phyloP scores from a whole-genome alignment of 2,113 vertebrate genomes.

The Pantherophis guttatus region DNA sequence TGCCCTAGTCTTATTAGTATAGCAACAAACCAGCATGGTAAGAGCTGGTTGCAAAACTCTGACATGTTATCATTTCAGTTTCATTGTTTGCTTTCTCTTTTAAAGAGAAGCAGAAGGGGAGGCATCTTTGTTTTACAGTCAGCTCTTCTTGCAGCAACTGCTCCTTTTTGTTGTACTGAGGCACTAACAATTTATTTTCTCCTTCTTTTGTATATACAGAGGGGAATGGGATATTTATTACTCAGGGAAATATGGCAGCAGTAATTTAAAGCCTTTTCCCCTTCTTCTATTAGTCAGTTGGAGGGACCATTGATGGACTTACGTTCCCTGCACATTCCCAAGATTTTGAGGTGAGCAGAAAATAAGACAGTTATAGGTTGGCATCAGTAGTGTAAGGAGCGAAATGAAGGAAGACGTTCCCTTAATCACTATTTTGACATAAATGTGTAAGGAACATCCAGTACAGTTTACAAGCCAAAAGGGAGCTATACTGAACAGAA shows the following conservation, averaged over 20 bases:
- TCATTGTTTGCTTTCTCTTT: not conserved
- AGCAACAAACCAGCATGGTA: not conserved
- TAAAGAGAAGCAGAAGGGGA: not conserved
- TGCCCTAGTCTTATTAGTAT: not conserved
- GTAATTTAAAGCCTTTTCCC: not conserved
- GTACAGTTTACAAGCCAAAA: not conserved
- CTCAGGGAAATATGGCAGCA: not conserved
- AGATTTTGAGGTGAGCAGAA: not conserved
- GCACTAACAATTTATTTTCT: not conserved
- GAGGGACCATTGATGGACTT: not conserved
- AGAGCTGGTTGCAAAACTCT: not conserved
- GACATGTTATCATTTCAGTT: not conserved
- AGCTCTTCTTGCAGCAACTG: not conserved
- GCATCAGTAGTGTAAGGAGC: not conserved
- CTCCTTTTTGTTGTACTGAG: not conserved
- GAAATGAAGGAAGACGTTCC: not conserved
- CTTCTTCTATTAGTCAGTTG: not conserved
- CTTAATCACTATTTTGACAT: not conserved
- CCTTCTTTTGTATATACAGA: not conserved
- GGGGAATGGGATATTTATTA: not conserved
- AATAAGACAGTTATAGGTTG: not conserved
- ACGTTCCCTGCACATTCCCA: not conserved
- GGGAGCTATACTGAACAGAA: not conserved
- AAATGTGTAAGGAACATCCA: not conserved
- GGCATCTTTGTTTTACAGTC: not conserved